A percentile compares a stretch with the other conserved stretches of the same genome.
phyloP scores from a whole-genome alignment of 2,113 vertebrate genomes.

The Tachuris rubrigastra region DNA sequence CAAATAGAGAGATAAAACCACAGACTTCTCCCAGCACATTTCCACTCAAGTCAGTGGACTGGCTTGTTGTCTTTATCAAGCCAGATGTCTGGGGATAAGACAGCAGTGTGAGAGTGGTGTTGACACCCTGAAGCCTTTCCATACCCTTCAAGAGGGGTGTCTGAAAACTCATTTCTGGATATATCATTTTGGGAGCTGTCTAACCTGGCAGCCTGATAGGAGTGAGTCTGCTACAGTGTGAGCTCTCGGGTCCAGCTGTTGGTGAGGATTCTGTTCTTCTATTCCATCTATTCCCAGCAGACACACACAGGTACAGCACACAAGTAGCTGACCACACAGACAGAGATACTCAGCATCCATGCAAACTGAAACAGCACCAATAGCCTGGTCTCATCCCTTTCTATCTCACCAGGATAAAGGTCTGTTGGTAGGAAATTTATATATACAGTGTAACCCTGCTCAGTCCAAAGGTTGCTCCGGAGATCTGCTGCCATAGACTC shows the following conservation, averaged over 20 bases:
- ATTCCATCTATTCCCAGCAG: background rate
- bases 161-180: background rate
- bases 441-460: background rate
- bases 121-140: background rate
- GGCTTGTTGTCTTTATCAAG: background rate
- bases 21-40: background rate
- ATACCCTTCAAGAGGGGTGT: background rate
- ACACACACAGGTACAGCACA: no score
- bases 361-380: background rate
- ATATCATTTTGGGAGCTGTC: background rate
- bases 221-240: background rate
- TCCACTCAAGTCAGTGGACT: background rate
- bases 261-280: background rate
- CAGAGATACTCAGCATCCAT: background rate
- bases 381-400: background rate
- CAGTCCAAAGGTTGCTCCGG: background rate
- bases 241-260: background rate
- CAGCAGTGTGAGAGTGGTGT: background rate
- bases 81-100: background rate
- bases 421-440: background rate
- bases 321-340: background rate
- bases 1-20: background rate
- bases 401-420: background rate
- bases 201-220: background rate
- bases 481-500: background rate